Conservation (phyloP, 1,140 invertebrate genomes). For the Neodiprion pinetum region DNA sequence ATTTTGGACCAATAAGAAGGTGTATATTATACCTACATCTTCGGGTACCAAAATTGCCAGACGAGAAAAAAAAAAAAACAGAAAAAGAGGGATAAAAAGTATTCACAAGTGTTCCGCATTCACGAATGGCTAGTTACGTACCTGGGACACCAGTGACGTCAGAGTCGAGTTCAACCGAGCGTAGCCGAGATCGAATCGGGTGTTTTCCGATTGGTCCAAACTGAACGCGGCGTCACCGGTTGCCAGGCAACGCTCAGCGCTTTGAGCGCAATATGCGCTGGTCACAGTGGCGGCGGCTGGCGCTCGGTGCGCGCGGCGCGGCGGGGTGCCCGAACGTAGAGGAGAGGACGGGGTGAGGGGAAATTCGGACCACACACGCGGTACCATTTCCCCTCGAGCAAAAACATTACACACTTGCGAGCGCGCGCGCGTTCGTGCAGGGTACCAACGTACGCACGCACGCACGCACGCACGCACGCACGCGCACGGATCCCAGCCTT, state of each 20-base stretch:
- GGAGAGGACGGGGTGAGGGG: conserved; percentile 33
- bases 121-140: conserved; percentile 27
- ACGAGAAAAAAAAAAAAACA: too few relatives aligned
- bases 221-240: conserved; percentile 50
- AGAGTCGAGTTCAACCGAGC: conserved; percentile 47
- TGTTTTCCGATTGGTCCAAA: conserved; percentile 44
- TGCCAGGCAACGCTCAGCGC: conserved; percentile 51
- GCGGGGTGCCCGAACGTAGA: neutral
- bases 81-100: too few relatives aligned
- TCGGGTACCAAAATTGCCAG: too few relatives aligned
- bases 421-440: conserved; percentile 15
- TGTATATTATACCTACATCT: too few relatives aligned
- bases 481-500: conserved; percentile 18
- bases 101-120: too few relatives aligned
- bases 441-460: conserved; percentile 12
- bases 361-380: conserved; percentile 57
- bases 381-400: conserved; percentile 60
- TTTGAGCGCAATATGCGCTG: neutral
- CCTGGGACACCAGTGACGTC: conserved; percentile 49
- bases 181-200: conserved; percentile 38
- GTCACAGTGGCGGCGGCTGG: neutral
- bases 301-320: neutral
- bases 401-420: conserved; percentile 56
- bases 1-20: too few relatives aligned
- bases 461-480: conserved; percentile 28